These are phyloP conservation scores for Megalops cyprinoides DNA, from an alignment of 2,797 vertebrate species.

Conservation along the genomic window DNA sequence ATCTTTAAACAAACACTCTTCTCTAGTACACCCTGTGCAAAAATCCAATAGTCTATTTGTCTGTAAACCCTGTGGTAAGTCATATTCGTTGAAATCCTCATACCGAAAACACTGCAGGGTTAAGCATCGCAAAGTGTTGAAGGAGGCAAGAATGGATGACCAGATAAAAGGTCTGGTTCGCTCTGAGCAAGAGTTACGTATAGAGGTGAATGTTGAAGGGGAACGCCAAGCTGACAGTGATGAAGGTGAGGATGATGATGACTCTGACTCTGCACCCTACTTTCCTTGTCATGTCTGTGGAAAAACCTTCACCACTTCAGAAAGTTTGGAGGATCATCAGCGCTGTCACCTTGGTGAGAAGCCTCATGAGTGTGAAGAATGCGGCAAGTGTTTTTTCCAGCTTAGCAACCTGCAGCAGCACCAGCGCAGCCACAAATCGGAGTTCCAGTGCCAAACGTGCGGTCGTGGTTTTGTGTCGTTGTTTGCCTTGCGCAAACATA, in stretches of 20 bases:
- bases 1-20: constrained; percentile 60
- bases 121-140: constrained; percentile 55
- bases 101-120: constrained; percentile 65
- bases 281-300: constrained; percentile 83
- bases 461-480: constrained; percentile 75
- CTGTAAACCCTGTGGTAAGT: constrained; percentile 69
- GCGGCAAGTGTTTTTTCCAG: constrained; percentile 78
- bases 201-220: constrained; percentile 43
- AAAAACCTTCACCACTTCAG: constrained; percentile 78
- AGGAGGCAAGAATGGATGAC: constrained; percentile 11
- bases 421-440: constrained; percentile 77
- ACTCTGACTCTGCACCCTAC: constrained; percentile 78
- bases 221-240: constrained; percentile 44
- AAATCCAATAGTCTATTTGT: constrained; percentile 43
- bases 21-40: constrained; percentile 55
- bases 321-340: constrained; percentile 81
- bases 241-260: constrained; percentile 56
- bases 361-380: constrained; percentile 78
- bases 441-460: constrained; percentile 79
- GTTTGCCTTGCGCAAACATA: constrained; percentile 77
- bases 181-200: constrained; percentile 48
- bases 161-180: constrained; percentile 35
- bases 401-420: constrained; percentile 77
- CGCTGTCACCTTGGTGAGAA: constrained; percentile 80
- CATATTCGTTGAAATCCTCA: constrained; percentile 65